Percentiles rank a stretch among this genome's conserved stretches.
phyloP scores from a whole-genome alignment of 2,113 vertebrate species.

The Corvus cornix region DNA sequence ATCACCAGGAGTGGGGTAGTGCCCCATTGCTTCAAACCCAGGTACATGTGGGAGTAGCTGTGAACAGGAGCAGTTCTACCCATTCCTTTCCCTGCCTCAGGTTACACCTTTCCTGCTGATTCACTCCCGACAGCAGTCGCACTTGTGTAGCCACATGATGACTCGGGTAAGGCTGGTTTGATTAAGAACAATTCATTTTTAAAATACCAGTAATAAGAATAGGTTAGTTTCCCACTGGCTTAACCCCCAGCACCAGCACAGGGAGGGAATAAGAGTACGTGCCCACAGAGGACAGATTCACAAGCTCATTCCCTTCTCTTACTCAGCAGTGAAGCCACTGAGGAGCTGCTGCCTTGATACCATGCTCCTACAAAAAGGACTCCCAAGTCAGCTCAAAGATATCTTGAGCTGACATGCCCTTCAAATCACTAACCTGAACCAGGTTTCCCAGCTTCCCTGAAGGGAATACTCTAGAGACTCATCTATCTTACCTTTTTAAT shows the following conservation, averaged over 20 bases:
- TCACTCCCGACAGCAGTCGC: fast-evolving
- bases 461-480: neutral
- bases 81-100: neutral
- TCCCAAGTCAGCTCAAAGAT: neutral
- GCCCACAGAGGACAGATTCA: neutral
- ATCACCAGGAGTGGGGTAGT: neutral
- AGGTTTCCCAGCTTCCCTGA: neutral
- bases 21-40: neutral
- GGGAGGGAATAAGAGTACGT: neutral
- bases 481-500: neutral
- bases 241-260: neutral
- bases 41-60: neutral
- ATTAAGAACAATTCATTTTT: neutral
- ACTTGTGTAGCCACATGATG: neutral
- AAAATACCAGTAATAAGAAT: neutral
- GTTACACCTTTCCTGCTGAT: neutral
- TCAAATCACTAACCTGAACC: neutral
- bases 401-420: neutral
- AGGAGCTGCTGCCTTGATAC: neutral
- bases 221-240: neutral
- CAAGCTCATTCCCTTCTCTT: neutral
- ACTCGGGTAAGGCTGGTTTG: neutral
- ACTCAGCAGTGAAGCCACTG: neutral
- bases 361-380: neutral
- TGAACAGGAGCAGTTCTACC: neutral